phyloP scores from a whole-genome alignment of 2,888 invertebrate species.

The Anthophora plumipes region DNA sequence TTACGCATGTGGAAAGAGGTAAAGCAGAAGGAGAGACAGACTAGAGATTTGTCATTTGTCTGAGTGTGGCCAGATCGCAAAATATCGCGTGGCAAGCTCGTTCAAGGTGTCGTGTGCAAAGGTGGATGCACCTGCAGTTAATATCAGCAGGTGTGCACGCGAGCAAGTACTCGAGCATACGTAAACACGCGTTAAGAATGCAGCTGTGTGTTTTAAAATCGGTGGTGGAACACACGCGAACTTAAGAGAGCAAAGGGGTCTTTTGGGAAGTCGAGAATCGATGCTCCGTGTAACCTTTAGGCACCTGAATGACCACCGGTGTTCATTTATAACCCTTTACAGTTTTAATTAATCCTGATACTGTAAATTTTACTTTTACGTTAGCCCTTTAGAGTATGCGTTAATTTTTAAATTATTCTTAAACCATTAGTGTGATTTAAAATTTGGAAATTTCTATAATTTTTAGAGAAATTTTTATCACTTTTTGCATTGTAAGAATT shows the following conservation, averaged over 20 bases:
- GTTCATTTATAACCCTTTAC: too few relatives aligned
- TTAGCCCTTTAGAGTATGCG: too few relatives aligned
- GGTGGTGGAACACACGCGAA: constrained; percentile 11
- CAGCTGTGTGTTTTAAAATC: constrained; percentile 49
- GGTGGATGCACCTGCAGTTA: constrained; percentile 60
- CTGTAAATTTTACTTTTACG: too few relatives aligned
- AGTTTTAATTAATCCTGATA: too few relatives aligned
- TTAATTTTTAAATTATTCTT: too few relatives aligned
- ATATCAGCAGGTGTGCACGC: constrained; percentile 59
- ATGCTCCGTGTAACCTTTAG: neutral
- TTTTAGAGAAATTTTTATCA: too few relatives aligned
- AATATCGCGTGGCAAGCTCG: constrained; percentile 51
- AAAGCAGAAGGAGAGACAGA: neutral
- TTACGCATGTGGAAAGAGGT: too few relatives aligned
- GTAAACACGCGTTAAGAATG: constrained; percentile 31
- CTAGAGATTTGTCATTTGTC: constrained; percentile 5
- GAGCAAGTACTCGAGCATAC: constrained; percentile 18
- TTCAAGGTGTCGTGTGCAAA: constrained; percentile 54
- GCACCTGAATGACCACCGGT: too few relatives aligned
- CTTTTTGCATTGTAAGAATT: too few relatives aligned
- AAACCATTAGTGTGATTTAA: too few relatives aligned
- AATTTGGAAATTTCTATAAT: too few relatives aligned
- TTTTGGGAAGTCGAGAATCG: constrained; percentile 10
- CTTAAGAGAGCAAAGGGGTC: neutral
- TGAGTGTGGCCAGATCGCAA: constrained; percentile 20